Conservation (phyloP, 2,113 vertebrate genomes). For the Oncorhynchus gorbuscha region DNA sequence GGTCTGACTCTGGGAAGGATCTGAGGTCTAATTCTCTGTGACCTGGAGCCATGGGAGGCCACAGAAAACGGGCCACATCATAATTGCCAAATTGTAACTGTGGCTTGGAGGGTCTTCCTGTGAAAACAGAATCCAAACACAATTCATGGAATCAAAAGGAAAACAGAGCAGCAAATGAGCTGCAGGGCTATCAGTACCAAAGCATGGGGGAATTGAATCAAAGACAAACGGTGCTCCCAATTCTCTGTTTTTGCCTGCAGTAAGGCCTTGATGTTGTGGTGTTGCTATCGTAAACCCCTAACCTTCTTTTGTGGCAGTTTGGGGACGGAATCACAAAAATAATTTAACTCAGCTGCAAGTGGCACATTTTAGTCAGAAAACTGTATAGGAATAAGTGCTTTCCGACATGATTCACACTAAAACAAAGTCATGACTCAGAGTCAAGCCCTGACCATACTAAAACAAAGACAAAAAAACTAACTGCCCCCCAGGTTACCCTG, state of each 20-base stretch:
- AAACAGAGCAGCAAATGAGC: conserved; percentile 4
- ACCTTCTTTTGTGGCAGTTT: too few species aligned
- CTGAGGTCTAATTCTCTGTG: background rate
- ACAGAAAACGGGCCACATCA: background rate
- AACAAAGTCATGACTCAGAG: background rate
- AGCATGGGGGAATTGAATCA: background rate
- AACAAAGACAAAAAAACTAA: too few species aligned
- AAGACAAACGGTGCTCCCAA: too few species aligned
- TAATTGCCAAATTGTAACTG: conserved; percentile 10
- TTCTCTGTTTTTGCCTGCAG: background rate
- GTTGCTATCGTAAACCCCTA: too few species aligned
- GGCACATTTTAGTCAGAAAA: background rate
- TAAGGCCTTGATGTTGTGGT: background rate
- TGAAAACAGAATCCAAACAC: background rate
- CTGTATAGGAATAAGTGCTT: background rate
- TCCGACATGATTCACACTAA: background rate
- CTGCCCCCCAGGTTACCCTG: background rate
- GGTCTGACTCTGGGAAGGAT: background rate
- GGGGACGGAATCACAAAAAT: too few species aligned
- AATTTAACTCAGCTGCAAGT: too few species aligned
- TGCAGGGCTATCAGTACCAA: background rate
- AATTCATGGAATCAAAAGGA: conserved; percentile 4
- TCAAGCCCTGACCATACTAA: too few species aligned
- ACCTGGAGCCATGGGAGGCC: background rate
- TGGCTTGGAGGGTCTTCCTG: conserved; percentile 4